Evolutionary conservation across 1,140 invertebrate genomes (phyloP).

Genomic region (Camponotus floridanus): DNA sequence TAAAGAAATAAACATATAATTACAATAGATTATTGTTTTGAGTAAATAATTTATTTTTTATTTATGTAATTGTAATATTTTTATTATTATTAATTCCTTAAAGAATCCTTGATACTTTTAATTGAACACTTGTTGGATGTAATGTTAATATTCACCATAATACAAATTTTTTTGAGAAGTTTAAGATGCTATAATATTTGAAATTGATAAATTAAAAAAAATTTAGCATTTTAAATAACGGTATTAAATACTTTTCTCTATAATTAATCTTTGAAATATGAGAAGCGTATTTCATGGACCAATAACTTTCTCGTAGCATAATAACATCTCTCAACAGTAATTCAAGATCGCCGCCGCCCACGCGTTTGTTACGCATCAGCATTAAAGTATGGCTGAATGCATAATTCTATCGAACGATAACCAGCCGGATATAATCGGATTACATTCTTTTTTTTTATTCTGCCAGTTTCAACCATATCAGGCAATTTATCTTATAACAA

Average conservation of each 20-base stretch:
- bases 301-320: constrained; percentile 33
- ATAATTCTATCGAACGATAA: constrained; percentile 53
- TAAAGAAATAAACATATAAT: background rate
- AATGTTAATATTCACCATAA: background rate
- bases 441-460: constrained; percentile 10
- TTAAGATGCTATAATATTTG: background rate
- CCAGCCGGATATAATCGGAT: constrained; percentile 42
- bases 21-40: background rate
- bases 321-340: constrained; percentile 46
- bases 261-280: constrained; percentile 13
- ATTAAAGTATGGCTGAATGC: constrained; percentile 53
- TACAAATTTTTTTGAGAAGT: background rate
- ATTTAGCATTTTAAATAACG: background rate
- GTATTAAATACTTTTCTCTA: background rate
- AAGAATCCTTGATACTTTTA: background rate
- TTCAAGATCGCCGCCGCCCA: constrained; percentile 51
- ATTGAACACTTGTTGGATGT: background rate
- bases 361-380: constrained; percentile 59
- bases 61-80: background rate
- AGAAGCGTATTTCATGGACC: background rate
- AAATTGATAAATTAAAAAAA: background rate
- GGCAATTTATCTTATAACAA: constrained; percentile 27
- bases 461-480: constrained; percentile 11
- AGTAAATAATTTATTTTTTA: background rate
- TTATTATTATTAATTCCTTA: background rate